Evolutionary conservation across 1,140 invertebrate genomes (phyloP), one percentile per base, ranked within the genome.

Genomic region (Galleria mellonella): DNA sequence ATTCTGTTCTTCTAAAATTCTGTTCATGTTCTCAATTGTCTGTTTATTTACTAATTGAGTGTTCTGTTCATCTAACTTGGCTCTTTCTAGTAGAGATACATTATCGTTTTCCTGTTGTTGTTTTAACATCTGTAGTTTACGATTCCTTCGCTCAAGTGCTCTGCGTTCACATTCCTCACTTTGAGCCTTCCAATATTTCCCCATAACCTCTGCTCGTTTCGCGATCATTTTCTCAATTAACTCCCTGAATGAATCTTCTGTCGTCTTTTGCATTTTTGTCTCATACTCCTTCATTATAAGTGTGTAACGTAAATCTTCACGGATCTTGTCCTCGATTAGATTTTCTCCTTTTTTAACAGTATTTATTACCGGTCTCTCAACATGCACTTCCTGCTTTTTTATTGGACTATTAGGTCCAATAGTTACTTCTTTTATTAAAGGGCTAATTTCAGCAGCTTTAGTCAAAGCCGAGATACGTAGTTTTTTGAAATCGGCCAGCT

Each of bases 361-460:
- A 39, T 59, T 46, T 43, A 45, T 41, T 10, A 28, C 17, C 5
- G 44, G 47, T 9, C 30, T 41, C 12, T 55, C 41, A 11, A 39
- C 38, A 27, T 51, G 49, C 6, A 36, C 28, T 15, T 38, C 47
- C 40, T 67, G 53, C 50, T 70, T 76, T 35, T 75, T 72, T 28
- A 32, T 14, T 9, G 75, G 68, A 55, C 71, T 78, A 32, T 72
- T 77, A 3, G 86, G 85, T 9, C 86, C 86, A 35, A 87, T 87
- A 6, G 87, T 86, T 4, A 78, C 72, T 69, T 87, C 81, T 43
- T 72, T 77, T 2, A 87, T 67, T 9, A 60, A 50, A 2, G 74
- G 85, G 53, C 82, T 84, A 17, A 88, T 83, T 75, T 86, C 72
- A 9, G 83, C 79, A 14, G 86, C 87, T 52, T 87, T 86, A 38